Conservation (phyloP, 2,888 invertebrate species). For the Agonopterix heracliana region DNA sequence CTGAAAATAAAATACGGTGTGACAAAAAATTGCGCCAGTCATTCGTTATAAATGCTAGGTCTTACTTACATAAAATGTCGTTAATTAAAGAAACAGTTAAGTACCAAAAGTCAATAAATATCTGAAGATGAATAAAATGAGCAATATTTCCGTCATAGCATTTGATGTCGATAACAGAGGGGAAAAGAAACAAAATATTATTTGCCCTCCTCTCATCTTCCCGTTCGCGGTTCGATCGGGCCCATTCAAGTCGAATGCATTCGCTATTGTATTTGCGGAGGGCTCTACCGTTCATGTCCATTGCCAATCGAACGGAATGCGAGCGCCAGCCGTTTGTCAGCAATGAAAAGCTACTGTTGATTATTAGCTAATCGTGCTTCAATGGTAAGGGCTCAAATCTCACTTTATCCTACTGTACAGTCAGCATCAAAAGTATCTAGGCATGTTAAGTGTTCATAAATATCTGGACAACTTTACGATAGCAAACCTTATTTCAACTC, state of each 20-base stretch:
- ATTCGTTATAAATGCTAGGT: too few relatives aligned
- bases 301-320: constrained; percentile 55
- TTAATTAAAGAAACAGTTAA: too few relatives aligned
- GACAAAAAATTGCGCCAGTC: too few relatives aligned
- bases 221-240: constrained; percentile 41
- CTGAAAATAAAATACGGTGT: too few relatives aligned
- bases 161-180: constrained; percentile 17
- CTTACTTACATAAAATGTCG: too few relatives aligned
- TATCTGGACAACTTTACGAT: too few relatives aligned
- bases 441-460: too few relatives aligned
- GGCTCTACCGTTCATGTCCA: constrained; percentile 65
- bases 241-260: constrained; percentile 53
- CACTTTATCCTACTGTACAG: too few relatives aligned
- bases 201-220: constrained; percentile 55
- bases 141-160: constrained; percentile 13
- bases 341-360: constrained; percentile 44
- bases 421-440: too few relatives aligned
- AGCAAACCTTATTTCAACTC: too few relatives aligned
- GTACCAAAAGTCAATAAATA: too few relatives aligned
- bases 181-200: constrained; percentile 41
- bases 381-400: background rate
- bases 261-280: constrained; percentile 66
- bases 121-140: background rate
- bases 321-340: constrained; percentile 42
- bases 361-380: constrained; percentile 48